Percentiles rank a stretch among this genome's conserved stretches.
phyloP scores from a whole-genome alignment of 2,888 invertebrate species.

The Dicyrtoma fusca region DNA sequence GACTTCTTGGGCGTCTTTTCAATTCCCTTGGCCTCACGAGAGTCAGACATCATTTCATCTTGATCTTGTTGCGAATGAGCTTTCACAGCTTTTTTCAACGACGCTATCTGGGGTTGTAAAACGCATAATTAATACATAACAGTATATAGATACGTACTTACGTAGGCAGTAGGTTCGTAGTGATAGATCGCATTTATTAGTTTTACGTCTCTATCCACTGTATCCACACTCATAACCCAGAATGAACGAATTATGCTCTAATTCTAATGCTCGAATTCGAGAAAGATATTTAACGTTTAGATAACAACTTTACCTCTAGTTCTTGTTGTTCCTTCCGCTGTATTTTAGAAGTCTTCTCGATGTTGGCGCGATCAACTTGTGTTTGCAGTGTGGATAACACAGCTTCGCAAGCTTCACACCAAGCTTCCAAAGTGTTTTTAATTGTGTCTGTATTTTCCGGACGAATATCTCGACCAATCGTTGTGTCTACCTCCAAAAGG shows the following conservation, averaged over 20 bases:
- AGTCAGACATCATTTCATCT: conserved; percentile 78
- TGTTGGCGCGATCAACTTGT: conserved; percentile 85
- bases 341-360: conserved; percentile 77
- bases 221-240: no score
- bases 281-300: no score
- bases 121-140: neutral
- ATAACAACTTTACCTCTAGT: conserved; percentile 70
- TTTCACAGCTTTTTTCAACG: conserved; percentile 86
- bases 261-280: no score
- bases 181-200: no score
- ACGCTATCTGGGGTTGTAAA: conserved; percentile 68
- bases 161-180: no score
- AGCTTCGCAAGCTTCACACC: conserved; percentile 89
- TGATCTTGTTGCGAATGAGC: conserved; percentile 69
- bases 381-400: conserved; percentile 86
- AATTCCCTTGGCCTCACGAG: conserved; percentile 66
- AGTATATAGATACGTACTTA: no score
- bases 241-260: no score
- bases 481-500: conserved; percentile 90
- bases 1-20: conserved; percentile 63
- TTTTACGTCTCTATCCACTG: no score
- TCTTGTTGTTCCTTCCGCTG: conserved; percentile 82
- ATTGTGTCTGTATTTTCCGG: conserved; percentile 81
- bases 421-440: conserved; percentile 78
- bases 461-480: conserved; percentile 88